These are phyloP conservation scores for Paratrypauchen microcephalus DNA, from an alignment of 2,797 vertebrate genomes.

Conservation along the genomic window DNA sequence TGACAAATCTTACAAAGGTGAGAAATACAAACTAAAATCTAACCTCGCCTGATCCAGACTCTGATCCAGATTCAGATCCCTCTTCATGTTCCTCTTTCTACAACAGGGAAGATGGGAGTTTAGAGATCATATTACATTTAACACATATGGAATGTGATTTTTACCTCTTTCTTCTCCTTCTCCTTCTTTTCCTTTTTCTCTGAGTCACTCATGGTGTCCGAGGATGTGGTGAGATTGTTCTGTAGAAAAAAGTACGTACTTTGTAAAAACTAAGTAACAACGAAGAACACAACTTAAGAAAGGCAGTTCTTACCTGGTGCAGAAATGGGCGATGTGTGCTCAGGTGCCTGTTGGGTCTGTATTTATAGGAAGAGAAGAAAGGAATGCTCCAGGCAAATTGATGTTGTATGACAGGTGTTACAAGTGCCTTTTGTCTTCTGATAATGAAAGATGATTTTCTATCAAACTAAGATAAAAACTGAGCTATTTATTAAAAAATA, in stretches of 20 bases:
- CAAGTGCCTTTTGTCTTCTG: neutral
- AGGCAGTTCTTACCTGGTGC: constrained; percentile 1
- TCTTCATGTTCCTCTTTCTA: neutral
- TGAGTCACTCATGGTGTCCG: neutral
- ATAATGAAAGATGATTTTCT: neutral
- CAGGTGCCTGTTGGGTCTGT: neutral
- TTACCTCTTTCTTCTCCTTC: neutral
- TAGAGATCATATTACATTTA: neutral
- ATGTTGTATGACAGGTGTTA: constrained; percentile 6
- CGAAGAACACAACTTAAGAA: neutral
- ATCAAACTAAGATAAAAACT: neutral
- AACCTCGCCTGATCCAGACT: neutral
- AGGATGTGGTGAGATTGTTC: neutral
- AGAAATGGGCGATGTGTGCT: neutral
- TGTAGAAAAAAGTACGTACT: neutral
- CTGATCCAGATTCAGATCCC: neutral
- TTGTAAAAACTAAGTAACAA: too few relatives aligned
- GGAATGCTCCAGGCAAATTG: neutral
- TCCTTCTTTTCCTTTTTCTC: neutral
- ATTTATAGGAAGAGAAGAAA: constrained; percentile 1
- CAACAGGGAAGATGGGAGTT: neutral
- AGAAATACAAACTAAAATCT: neutral
- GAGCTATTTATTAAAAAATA: neutral
- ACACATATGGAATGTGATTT: neutral
- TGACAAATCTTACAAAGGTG: neutral